phyloP scores from a whole-genome alignment of 1,140 invertebrate genomes.

The Solenopsis fugax region DNA sequence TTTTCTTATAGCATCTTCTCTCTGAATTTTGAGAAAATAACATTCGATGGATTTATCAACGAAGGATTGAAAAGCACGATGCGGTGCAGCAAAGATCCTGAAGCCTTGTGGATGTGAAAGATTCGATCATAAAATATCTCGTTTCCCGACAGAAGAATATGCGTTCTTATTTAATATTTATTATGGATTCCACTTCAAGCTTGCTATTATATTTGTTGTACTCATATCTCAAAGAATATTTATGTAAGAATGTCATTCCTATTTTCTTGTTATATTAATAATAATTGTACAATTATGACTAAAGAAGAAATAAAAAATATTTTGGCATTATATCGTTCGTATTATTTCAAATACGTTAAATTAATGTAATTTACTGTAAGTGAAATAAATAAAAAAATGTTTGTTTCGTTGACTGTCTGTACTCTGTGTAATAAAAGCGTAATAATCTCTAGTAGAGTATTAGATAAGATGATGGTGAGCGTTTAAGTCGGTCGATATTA shows the following conservation, averaged over 20 bases:
- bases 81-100: neutral
- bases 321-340: neutral
- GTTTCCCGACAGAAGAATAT: neutral
- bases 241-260: neutral
- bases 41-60: neutral
- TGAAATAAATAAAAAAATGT: neutral
- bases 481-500: conserved; percentile 59
- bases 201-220: neutral
- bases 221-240: neutral
- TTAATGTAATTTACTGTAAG: neutral
- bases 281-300: neutral
- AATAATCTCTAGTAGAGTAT: neutral
- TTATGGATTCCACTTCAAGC: neutral
- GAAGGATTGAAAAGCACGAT: conserved; percentile 10
- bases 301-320: neutral
- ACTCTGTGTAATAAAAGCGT: neutral
- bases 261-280: neutral
- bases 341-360: neutral
- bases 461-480: conserved; percentile 26
- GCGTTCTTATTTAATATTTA: neutral
- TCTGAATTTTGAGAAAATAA: neutral
- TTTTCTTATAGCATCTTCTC: neutral
- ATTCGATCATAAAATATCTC: conserved; percentile 32
- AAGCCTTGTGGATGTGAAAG: conserved; percentile 1
- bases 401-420: neutral